Base-by-base conservation (phyloP, 2,113 vertebrate species). In the Thermophis baileyi region DNA sequence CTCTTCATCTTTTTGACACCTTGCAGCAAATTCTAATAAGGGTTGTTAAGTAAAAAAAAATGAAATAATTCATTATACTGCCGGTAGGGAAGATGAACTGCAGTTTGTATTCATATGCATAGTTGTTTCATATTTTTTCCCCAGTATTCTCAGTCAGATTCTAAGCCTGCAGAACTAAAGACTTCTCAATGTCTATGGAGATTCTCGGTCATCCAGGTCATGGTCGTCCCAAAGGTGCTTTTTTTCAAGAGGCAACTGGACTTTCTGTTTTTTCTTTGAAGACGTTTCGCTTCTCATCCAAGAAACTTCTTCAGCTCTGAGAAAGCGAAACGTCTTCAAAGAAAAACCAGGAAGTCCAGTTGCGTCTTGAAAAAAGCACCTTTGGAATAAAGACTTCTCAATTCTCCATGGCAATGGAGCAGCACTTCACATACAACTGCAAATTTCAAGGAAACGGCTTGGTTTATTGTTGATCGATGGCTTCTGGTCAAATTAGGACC, bases 21-120 rank as follows among this genome's bases (percentile, higher is more conserved):
- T 55, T 89, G 35, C 16, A 57, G 44, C 87, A 44, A 0, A 4
- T 35, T 90, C 93, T 88, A 40, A 91, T 40, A 35, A 57, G 54
- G 18, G 85, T 89, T 90, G 93, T 87, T 92, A 87, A 63, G 89
- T 51, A 88, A 94, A 63, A 87, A n/a, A n/a, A 87, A n/a, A 1
- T 27, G 57, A n/a, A 44, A 93, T 91, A 14, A 81, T 85, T 90
- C 55, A 91, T 60, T 86, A 85, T 10, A 6, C 49, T 44, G 63
- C 54, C 10, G 30, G 18, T 81, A 44, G 54, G 55, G 20, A 60
- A 12, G 24, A 18, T 85, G 27, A 69, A 1, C 16, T 8, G 86
- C 20, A 6, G 35, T 47, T 57, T 16, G 18, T 60, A 14, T 50
- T 46, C 25, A n/a, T 55, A 30, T 55, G 35, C 16, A 2, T 40